phyloP scores from a whole-genome alignment of 2,113 vertebrate genomes.

The Pelecanoides urinatrix region DNA sequence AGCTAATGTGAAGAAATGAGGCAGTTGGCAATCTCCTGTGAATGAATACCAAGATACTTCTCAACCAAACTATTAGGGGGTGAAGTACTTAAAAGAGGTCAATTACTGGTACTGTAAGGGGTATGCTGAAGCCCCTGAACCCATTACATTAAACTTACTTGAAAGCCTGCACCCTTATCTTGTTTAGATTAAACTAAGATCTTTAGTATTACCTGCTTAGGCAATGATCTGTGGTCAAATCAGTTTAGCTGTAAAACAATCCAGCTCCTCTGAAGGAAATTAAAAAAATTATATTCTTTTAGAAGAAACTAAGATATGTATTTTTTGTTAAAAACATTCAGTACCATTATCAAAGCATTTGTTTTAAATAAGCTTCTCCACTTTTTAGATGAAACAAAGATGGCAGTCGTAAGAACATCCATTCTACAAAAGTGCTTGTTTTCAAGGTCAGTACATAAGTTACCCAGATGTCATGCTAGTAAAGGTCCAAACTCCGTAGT shows the following conservation, averaged over 20 bases:
- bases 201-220: conserved; percentile 73
- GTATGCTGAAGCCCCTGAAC: conserved; percentile 31
- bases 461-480: not conserved
- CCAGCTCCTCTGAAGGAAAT: conserved; percentile 73
- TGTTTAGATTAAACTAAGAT: conserved; percentile 82
- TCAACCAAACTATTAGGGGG: conserved; percentile 50
- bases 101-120: conserved; percentile 62
- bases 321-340: not conserved
- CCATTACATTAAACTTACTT: conserved; percentile 51
- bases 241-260: conserved; percentile 75
- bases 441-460: not conserved
- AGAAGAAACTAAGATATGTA: not conserved
- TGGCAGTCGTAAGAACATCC: not conserved
- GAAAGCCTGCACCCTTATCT: conserved; percentile 76
- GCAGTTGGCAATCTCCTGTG: conserved; percentile 9
- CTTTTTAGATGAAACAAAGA: not conserved
- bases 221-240: conserved; percentile 68
- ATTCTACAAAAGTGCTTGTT: not conserved
- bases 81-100: conserved; percentile 64
- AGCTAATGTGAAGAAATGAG: conserved; percentile 65
- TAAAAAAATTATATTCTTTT: conserved; percentile 58
- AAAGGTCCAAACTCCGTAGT: not conserved
- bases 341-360: not conserved
- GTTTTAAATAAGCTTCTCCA: not conserved
- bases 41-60: conserved; percentile 37